Conservation (phyloP, 2,888 invertebrate genomes). For the Mamestra brassicae region DNA sequence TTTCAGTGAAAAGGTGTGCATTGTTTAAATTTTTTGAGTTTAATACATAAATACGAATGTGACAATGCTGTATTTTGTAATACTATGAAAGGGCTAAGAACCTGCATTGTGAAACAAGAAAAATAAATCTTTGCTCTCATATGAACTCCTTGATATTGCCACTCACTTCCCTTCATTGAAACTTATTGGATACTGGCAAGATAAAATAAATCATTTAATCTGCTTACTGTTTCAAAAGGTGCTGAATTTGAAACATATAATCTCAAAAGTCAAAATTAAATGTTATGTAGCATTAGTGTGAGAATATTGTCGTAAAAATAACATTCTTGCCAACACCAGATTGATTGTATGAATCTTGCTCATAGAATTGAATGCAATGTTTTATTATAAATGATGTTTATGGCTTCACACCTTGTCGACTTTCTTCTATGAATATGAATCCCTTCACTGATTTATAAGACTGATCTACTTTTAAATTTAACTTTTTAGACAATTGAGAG, state of each 20-base stretch:
- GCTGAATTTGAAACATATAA: background rate
- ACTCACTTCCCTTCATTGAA: background rate
- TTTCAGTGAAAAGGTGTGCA: background rate
- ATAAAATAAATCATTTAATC: background rate
- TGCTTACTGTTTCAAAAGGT: background rate
- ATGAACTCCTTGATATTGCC: background rate
- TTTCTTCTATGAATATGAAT: background rate
- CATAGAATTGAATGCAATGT: background rate
- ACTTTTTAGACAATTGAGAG: background rate
- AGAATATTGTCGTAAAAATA: background rate
- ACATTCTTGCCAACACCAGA: background rate
- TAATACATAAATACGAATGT: background rate
- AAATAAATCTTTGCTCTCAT: conserved; percentile 3
- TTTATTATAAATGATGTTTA: background rate
- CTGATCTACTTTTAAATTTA: background rate
- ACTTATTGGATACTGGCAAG: background rate
- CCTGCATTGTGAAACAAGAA: background rate
- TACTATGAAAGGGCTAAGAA: background rate
- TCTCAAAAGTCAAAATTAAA: background rate
- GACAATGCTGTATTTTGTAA: background rate
- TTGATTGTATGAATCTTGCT: background rate
- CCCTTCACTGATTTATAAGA: background rate
- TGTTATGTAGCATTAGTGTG: background rate
- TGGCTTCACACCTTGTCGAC: background rate
- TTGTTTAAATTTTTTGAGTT: background rate